Base-by-base conservation (phyloP, 2,113 vertebrate genomes). In the Anguilla japonica region DNA sequence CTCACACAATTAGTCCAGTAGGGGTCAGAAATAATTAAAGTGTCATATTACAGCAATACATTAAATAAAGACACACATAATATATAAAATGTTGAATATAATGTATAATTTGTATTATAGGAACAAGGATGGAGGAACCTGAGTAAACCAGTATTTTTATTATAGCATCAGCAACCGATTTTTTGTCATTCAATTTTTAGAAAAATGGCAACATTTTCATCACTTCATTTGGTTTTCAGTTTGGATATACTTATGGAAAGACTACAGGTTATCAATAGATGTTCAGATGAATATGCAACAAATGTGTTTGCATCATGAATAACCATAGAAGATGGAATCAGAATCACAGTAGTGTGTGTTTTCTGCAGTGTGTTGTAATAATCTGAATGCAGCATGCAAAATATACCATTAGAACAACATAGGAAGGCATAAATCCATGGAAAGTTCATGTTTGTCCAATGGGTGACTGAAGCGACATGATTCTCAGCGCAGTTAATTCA, bases 391-490 rank as follows among this genome's bases (percentile, higher is more conserved):
- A 81, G 34, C 3, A 50, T 39, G 29, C 71, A 56, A 53, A 91
- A 86, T 81, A 87, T 79, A 89, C 91, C 89, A 85, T 85, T 89
- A 84, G 88, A 87, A 71, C 82, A 82, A 63, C 46, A 81, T 50
- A 41, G 11, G 14, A 56, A 71, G 43, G 84, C 84, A 22, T 39
- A 50, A 53, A 41, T 78, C 71, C 29, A 34, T 40, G 75, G 43
- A 83, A 34, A 86, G 81, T 50, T 67, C 53, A 34, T 82, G 84
- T 90, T 88, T 89, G 57, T 88, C 88, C 88, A 84, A 29, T 79
- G 85, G 88, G 88, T 89, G 85, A 88, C 85, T 87, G 87, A 91
- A 81, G 86, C 84, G 79, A 86, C 87, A 86, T 88, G 85, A 60
- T 56, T 63, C 56, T 67, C 80, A 86, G 57, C 43, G 15, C 63